phyloP scores from a whole-genome alignment of 2,113 vertebrate species.

The Hippolais icterina region DNA sequence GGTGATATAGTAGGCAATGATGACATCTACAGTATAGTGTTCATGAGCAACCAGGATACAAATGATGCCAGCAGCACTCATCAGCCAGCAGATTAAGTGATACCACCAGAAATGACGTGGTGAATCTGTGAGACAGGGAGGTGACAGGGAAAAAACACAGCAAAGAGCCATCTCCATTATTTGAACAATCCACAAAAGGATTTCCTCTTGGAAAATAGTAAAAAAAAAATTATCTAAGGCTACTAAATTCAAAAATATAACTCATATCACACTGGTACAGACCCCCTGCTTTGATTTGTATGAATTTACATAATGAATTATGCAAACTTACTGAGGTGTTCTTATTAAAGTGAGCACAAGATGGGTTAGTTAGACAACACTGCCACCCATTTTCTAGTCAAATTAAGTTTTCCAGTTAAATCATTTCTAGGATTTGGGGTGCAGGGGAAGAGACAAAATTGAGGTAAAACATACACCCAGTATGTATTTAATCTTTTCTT shows the following conservation, averaged over 20 bases:
- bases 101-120: slow-evolving; percentile 98
- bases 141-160: background rate
- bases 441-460: background rate
- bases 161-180: background rate
- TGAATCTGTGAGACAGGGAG: slow-evolving; percentile 78
- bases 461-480: background rate
- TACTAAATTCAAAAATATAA: background rate
- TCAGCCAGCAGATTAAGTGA: slow-evolving; percentile 92
- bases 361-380: background rate
- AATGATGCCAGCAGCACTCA: slow-evolving; percentile 89
- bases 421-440: background rate
- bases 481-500: background rate
- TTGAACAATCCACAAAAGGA: background rate
- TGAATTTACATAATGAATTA: background rate
- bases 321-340: background rate
- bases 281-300: background rate
- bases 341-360: background rate
- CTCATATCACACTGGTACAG: background rate
- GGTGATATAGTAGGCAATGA: slow-evolving; percentile 94
- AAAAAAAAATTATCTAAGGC: background rate
- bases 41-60: slow-evolving; percentile 95
- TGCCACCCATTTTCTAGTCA: background rate
- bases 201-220: background rate
- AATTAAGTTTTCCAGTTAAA: background rate
- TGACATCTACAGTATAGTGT: slow-evolving; percentile 94